Percentiles rank a stretch among this genome's conserved stretches.
Conservation (phyloP, 2,113 vertebrate genomes). For the Prolemur simus region DNA sequence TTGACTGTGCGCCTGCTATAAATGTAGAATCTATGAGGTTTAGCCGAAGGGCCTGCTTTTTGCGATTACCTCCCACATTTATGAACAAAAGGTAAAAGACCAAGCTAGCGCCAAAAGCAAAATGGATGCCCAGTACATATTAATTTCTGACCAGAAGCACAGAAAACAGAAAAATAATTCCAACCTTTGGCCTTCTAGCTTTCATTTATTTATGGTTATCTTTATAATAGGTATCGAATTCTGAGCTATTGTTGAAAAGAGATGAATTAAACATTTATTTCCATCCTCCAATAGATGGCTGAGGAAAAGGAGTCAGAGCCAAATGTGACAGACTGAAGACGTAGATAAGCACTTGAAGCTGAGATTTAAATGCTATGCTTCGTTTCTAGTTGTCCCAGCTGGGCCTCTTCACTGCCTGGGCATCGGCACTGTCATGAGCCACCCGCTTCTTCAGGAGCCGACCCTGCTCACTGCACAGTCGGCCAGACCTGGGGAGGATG, state of each 20-base stretch:
- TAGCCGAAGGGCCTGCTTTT: not conserved
- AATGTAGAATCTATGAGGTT: not conserved
- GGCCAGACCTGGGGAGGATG: not conserved
- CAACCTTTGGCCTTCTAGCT: not conserved
- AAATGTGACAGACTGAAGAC: not conserved
- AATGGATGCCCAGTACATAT: not conserved
- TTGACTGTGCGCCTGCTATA: not conserved
- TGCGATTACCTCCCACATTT: not conserved
- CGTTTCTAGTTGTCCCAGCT: not conserved
- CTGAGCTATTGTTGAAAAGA: not conserved
- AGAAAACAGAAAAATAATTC: not conserved
- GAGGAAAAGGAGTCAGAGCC: not conserved
- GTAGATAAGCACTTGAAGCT: not conserved
- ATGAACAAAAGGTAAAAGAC: not conserved
- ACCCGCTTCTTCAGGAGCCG: not conserved
- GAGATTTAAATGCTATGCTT: not conserved
- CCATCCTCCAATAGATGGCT: not conserved
- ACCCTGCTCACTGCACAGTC: not conserved
- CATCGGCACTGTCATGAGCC: not conserved
- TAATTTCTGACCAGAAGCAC: not conserved
- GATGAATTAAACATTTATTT: slow-evolving; percentile 23
- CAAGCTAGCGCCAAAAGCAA: not conserved
- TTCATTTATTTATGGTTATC: slow-evolving; percentile 32
- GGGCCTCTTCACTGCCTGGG: not conserved
- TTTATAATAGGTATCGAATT: not conserved